phyloP scores from a whole-genome alignment of 2,797 vertebrate species.

The Eulemur coronatus region DNA sequence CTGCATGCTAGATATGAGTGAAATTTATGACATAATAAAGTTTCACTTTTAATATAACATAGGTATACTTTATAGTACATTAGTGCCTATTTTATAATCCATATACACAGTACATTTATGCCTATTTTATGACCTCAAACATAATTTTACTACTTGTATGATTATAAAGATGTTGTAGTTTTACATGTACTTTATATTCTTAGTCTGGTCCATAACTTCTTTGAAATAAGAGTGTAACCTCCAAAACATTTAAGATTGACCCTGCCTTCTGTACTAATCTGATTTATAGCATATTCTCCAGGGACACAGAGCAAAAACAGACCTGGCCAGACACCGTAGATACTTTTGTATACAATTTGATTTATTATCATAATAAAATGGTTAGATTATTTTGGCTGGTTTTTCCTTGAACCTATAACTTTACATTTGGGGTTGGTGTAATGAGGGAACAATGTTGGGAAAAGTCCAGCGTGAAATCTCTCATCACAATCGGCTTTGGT shows the following conservation, averaged over 20 bases:
- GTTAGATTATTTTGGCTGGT: neutral
- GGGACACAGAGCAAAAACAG: neutral
- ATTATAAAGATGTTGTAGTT: conserved; percentile 41
- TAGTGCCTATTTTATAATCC: neutral
- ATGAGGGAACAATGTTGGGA: neutral
- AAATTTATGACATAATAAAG: neutral
- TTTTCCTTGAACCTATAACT: neutral
- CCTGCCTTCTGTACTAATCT: neutral
- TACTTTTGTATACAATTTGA: conserved; percentile 23
- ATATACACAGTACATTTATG: neutral
- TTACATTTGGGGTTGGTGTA: neutral
- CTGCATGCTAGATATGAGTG: neutral
- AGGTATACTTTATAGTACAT: neutral
- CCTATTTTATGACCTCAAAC: conserved; percentile 32
- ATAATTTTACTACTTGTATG: conserved; percentile 26
- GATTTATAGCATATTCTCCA: neutral
- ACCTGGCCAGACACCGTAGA: neutral
- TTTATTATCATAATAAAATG: neutral
- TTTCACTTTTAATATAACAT: conserved; percentile 44
- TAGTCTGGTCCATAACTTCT: neutral
- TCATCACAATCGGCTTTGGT: neutral
- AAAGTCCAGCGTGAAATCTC: neutral
- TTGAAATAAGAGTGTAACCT: neutral
- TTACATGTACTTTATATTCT: conserved; percentile 36
- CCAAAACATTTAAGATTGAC: neutral